Percentiles rank a stretch among this genome's conserved stretches.
Conservation (phyloP, 2,888 invertebrate species). For the Coelinius sp. region DNA sequence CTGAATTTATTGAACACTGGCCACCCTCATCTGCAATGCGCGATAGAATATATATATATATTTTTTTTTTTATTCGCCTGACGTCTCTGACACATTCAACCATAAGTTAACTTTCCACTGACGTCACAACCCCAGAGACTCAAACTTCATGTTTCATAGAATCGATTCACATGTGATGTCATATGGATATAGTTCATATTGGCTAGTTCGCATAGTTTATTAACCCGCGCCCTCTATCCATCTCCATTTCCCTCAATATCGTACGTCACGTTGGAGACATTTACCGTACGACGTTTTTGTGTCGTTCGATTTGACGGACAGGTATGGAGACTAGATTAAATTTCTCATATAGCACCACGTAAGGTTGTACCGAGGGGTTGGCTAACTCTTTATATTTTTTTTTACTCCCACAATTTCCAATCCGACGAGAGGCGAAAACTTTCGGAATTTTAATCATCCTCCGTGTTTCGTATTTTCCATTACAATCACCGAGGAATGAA, state of each 20-base stretch:
- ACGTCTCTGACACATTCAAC: not conserved
- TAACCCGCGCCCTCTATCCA: conserved; percentile 19
- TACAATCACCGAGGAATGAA: conserved; percentile 3
- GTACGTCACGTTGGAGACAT: not conserved
- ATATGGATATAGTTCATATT: conserved; percentile 52
- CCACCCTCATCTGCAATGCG: not conserved
- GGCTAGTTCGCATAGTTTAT: conserved; percentile 25
- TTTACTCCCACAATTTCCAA: too few species aligned
- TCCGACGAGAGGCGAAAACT: not conserved
- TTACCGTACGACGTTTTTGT: conserved; percentile 4
- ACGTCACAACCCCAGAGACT: conserved; percentile 56
- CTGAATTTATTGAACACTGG: conserved; percentile 11
- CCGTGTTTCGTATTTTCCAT: conserved; percentile 23
- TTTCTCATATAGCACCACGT: not conserved
- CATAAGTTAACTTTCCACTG: conserved; percentile 52
- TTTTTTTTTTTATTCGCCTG: not conserved
- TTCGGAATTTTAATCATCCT: conserved; percentile 30
- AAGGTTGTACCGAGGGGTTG: not conserved
- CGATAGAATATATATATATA: not conserved
- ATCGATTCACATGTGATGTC: conserved; percentile 64
- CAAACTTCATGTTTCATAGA: conserved; percentile 58
- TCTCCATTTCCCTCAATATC: conserved; percentile 10
- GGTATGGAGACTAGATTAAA: not conserved
- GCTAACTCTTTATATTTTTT: too few species aligned
- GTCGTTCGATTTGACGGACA: conserved; percentile 9